A percentile compares a stretch with the other conserved stretches of the same genome.
phyloP scores from a whole-genome alignment of 2,113 vertebrate genomes.

The Microtus oregoni region DNA sequence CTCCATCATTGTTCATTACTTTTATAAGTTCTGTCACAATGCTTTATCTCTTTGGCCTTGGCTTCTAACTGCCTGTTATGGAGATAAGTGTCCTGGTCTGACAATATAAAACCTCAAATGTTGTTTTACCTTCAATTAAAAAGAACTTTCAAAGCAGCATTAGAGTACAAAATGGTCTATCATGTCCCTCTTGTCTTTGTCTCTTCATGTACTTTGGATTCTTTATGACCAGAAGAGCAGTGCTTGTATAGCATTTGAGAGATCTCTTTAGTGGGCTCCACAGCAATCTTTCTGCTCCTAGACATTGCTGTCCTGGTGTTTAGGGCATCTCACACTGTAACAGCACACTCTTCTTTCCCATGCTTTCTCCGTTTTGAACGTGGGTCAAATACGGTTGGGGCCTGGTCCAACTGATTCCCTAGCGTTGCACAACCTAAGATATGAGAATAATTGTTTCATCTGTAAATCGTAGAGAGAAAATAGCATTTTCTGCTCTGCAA shows the following conservation, averaged over 20 bases:
- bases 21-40: constrained; percentile 69
- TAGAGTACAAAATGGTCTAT: constrained; percentile 1
- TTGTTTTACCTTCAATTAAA: constrained; percentile 72
- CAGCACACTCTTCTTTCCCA: not conserved
- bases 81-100: constrained; percentile 67
- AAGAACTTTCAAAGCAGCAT: constrained; percentile 62
- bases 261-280: not conserved
- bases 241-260: not conserved
- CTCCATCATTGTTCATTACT: constrained; percentile 67
- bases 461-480: not conserved
- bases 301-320: not conserved
- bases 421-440: not conserved
- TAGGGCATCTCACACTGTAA: not conserved
- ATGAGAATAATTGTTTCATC: not conserved
- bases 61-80: constrained; percentile 68
- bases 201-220: not conserved
- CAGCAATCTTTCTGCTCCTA: not conserved
- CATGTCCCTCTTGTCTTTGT: constrained; percentile 11
- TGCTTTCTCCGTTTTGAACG: not conserved
- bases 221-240: not conserved
- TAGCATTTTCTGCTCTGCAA: not conserved
- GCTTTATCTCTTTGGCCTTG: constrained; percentile 71
- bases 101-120: constrained; percentile 59
- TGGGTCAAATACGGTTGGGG: not conserved
- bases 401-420: not conserved